Percentiles rank a stretch among this genome's conserved stretches.
phyloP scores from a whole-genome alignment of 2,113 vertebrate species.

The Grammomys dolichurus region DNA sequence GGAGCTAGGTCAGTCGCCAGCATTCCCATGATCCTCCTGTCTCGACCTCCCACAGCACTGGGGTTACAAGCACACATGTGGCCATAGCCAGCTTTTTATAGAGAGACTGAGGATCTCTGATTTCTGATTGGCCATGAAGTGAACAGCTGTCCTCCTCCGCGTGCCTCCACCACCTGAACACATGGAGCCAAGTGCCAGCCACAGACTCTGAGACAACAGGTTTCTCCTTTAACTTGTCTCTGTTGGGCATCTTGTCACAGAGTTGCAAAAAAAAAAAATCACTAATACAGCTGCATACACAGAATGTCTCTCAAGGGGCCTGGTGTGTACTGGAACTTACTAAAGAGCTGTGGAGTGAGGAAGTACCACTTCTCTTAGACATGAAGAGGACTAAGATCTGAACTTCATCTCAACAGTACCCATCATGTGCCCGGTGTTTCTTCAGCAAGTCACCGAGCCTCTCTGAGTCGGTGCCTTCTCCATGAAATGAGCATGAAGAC shows the following conservation, averaged over 20 bases:
- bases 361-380: too few relatives aligned
- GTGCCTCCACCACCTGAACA: not conserved
- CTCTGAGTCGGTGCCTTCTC: not conserved
- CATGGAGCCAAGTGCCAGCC: not conserved
- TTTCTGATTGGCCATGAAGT: not conserved
- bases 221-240: not conserved
- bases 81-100: not conserved
- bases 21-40: not conserved
- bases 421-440: not conserved
- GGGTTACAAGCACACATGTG: too few relatives aligned
- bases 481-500: rapidly evolving
- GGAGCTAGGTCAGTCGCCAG: not conserved
- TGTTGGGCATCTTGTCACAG: not conserved
- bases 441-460: too few relatives aligned
- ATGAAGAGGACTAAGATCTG: too few relatives aligned
- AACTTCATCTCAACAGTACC: not conserved
- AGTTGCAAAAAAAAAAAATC: not conserved
- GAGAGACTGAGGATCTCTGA: not conserved
- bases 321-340: not conserved
- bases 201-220: not conserved
- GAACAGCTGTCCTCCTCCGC: not conserved
- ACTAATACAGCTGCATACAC: not conserved
- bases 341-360: too few relatives aligned
- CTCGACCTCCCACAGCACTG: not conserved
- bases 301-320: not conserved